Conservation (phyloP, 2,797 vertebrate species). For the Hemibagrus guttatus region DNA sequence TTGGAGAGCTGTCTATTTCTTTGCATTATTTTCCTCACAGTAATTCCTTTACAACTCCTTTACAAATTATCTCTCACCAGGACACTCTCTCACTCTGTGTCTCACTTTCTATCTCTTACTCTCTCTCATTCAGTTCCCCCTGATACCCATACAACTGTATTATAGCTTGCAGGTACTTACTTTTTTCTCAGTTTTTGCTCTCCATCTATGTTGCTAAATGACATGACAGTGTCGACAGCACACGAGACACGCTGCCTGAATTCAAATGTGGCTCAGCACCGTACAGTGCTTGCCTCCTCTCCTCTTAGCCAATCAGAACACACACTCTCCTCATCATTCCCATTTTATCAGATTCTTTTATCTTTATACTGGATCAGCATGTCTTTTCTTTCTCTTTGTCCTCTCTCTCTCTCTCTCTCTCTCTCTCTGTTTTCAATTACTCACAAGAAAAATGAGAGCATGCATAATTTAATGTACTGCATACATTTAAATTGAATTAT, state of each 20-base stretch:
- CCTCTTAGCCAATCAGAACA: constrained; percentile 6
- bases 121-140: background rate
- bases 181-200: background rate
- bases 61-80: background rate
- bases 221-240: constrained; percentile 69
- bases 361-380: constrained; percentile 27
- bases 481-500: background rate
- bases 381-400: constrained; percentile 50
- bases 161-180: constrained; percentile 49
- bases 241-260: constrained; percentile 75
- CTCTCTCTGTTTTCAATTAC: constrained; percentile 14
- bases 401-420: constrained; percentile 43
- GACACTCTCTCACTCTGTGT: background rate
- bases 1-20: background rate
- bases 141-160: constrained; percentile 5
- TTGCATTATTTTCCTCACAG: background rate
- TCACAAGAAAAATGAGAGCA: background rate
- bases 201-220: constrained; percentile 61
- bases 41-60: background rate
- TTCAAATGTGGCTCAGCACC: constrained; percentile 71
- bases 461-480: background rate
- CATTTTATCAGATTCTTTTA: constrained; percentile 26
- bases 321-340: constrained; percentile 2
- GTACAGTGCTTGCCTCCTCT: constrained; percentile 53
- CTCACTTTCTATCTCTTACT: background rate